Percentiles rank a stretch among this genome's conserved stretches.
Conservation (phyloP, 2,888 invertebrate genomes). For the Apodemia hepburni region DNA sequence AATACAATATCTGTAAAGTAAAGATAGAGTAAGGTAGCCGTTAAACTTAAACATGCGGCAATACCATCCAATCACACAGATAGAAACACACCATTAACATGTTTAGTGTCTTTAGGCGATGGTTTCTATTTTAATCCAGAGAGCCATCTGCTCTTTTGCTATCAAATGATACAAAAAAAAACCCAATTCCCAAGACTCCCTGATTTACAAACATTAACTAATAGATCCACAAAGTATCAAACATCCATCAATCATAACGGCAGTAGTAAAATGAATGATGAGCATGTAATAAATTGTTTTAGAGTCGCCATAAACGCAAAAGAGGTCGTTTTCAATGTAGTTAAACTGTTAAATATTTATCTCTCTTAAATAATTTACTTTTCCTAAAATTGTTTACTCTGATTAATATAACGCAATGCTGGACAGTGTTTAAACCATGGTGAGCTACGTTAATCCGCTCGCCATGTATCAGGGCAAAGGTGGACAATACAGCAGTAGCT, state of each 20-base stretch:
- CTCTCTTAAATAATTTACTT: background rate
- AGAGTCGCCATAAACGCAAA: background rate
- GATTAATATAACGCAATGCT: conserved; percentile 57
- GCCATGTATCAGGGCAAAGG: conserved; percentile 85
- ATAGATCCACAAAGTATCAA: background rate
- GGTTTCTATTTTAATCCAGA: no score
- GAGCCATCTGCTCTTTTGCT: no score
- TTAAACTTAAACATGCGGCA: no score
- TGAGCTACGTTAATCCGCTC: conserved; percentile 86
- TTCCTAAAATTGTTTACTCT: background rate
- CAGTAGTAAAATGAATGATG: background rate
- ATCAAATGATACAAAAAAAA: no score
- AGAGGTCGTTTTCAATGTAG: background rate
- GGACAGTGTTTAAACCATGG: conserved; percentile 82
- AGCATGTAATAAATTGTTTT: background rate
- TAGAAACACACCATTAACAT: no score
- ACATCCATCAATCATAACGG: background rate
- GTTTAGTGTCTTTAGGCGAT: no score
- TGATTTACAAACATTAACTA: no score
- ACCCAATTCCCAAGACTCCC: no score
- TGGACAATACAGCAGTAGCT: conserved; percentile 69
- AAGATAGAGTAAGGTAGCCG: no score
- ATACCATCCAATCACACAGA: no score
- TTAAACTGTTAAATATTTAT: conserved; percentile 7
- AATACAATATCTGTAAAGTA: no score